A percentile compares a stretch with the other conserved stretches of the same genome.
Conservation (phyloP, 2,888 invertebrate species). For the Pristionchus fissidentatus region DNA sequence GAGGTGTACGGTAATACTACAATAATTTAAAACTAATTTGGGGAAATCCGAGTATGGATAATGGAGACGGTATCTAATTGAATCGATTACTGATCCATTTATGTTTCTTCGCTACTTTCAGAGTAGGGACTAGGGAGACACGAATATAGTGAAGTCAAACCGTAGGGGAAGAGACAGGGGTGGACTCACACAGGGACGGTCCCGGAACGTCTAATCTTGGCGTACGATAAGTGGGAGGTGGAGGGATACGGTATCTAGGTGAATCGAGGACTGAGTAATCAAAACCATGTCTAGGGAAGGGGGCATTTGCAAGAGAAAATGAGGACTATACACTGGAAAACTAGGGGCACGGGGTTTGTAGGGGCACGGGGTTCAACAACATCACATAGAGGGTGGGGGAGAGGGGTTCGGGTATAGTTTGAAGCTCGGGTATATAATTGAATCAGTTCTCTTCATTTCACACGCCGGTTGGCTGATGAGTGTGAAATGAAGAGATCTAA, state of each 20-base stretch:
- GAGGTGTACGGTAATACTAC: constrained; percentile 17
- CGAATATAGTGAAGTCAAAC: constrained; percentile 39
- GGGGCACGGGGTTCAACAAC: constrained; percentile 6
- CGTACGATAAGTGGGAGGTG: not conserved
- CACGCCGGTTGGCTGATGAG: no score
- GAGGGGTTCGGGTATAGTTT: not conserved
- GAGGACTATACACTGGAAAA: not conserved
- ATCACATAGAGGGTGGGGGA: not conserved
- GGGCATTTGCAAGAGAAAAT: not conserved
- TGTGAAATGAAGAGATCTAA: no score
- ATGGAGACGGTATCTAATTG: not conserved
- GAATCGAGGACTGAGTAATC: not conserved
- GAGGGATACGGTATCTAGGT: not conserved
- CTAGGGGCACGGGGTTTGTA: no score
- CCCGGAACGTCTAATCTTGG: no score
- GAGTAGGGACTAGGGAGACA: constrained; percentile 17
- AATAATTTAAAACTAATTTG: no score
- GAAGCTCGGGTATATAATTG: no score
- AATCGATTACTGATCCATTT: constrained; percentile 13
- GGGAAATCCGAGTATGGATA: no score
- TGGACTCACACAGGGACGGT: no score
- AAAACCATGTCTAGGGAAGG: no score
- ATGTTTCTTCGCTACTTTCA: no score
- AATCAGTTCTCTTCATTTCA: no score
- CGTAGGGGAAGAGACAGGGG: constrained; percentile 9